Conservation (phyloP, 2,888 invertebrate species). For the Cosmia trapezina region DNA sequence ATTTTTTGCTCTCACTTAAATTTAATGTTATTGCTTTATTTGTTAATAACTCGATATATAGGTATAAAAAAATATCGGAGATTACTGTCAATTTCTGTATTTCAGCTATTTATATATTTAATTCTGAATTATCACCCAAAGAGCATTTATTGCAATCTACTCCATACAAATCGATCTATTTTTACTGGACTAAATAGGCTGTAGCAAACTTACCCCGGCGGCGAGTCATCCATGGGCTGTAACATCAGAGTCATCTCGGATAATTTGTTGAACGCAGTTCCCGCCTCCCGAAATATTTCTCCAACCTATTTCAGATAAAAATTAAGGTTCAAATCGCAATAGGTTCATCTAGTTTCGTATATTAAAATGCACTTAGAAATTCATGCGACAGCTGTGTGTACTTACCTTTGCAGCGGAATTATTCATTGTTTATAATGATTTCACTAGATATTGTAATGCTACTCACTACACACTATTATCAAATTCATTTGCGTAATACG, state of each 20-base stretch:
- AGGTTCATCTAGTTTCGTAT: not conserved
- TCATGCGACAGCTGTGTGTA: conserved; percentile 1
- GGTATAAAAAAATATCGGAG: no score
- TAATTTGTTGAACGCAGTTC: conserved; percentile 97
- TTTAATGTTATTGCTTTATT: no score
- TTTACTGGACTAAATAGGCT: no score
- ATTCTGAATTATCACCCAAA: no score
- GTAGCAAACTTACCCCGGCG: conserved; percentile 92
- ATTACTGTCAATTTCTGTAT: no score
- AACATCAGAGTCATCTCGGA: conserved; percentile 98
- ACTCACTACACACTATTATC: not conserved
- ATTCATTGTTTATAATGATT: conserved; percentile 65
- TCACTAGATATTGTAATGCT: not conserved
- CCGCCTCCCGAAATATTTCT: conserved; percentile 98
- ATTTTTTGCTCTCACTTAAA: no score
- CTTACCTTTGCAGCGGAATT: conserved; percentile 76
- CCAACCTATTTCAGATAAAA: conserved; percentile 93
- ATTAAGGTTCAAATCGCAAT: not conserved
- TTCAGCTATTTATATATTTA: no score
- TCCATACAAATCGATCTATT: no score
- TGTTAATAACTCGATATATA: no score
- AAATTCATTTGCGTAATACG: not conserved
- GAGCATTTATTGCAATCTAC: no score
- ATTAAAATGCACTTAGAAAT: not conserved
- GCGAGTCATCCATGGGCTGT: conserved; percentile 96